phyloP scores from a whole-genome alignment of 2,888 invertebrate genomes.

The Incurvaria masculella region DNA sequence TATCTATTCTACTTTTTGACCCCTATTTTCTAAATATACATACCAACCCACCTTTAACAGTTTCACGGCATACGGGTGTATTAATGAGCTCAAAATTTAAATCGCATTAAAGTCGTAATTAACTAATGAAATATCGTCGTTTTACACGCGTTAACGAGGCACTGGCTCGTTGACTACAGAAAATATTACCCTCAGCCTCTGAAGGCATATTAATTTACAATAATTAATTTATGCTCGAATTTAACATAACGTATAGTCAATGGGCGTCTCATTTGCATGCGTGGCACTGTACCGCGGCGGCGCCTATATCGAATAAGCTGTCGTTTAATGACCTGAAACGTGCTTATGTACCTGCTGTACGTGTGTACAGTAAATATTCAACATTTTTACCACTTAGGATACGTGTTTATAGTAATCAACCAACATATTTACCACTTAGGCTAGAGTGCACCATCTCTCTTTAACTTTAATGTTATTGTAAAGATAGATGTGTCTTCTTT shows the following conservation, averaged over 20 bases:
- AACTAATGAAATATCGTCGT: constrained; percentile 6
- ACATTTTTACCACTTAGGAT: too few relatives aligned
- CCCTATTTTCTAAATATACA: too few relatives aligned
- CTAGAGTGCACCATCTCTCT: too few relatives aligned
- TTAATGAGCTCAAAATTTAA: neutral
- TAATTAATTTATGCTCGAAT: constrained; percentile 48
- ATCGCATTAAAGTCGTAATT: neutral
- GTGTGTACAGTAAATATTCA: too few relatives aligned
- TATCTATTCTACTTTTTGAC: too few relatives aligned
- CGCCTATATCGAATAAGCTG: too few relatives aligned
- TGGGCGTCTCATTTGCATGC: constrained; percentile 15
- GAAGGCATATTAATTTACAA: constrained; percentile 37
- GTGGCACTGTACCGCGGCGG: neutral
- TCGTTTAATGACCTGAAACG: too few relatives aligned
- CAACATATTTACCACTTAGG: too few relatives aligned
- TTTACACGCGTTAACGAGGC: constrained; percentile 28
- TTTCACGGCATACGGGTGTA: neutral
- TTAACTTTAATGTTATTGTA: too few relatives aligned
- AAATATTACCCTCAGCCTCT: constrained; percentile 28
- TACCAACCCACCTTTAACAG: neutral
- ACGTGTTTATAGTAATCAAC: too few relatives aligned
- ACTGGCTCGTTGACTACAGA: constrained; percentile 24
- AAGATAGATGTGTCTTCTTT: too few relatives aligned
- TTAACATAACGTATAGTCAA: constrained; percentile 40
- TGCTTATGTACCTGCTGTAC: too few relatives aligned